phyloP scores from a whole-genome alignment of 2,113 vertebrate genomes.

The Silurus asotus region DNA sequence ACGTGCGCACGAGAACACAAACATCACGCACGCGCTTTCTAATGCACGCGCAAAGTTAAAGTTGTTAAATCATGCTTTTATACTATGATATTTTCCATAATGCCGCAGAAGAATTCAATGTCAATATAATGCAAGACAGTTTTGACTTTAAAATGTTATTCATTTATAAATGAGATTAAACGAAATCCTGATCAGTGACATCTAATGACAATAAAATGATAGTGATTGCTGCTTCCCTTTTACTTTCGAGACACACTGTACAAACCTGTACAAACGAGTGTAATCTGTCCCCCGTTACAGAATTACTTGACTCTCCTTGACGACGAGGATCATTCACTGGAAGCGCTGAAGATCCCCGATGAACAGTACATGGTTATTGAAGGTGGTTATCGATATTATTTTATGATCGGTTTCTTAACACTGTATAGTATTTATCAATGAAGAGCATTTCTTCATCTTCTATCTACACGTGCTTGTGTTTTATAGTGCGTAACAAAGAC shows the following conservation, averaged over 20 bases:
- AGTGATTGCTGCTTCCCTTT: neutral
- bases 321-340: constrained; percentile 85
- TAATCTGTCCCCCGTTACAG: constrained; percentile 57
- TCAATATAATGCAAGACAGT: neutral
- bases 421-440: neutral
- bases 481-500: constrained; percentile 87
- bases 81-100: neutral
- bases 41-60: no score
- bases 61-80: no score
- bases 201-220: neutral
- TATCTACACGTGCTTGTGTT: neutral
- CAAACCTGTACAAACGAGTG: neutral
- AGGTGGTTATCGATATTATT: constrained; percentile 67
- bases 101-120: neutral
- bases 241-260: no score
- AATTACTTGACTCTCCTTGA: constrained; percentile 86
- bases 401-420: neutral
- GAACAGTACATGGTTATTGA: constrained; percentile 88
- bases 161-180: neutral
- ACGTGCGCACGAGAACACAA: no score
- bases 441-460: neutral
- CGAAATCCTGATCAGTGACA: neutral
- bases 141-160: neutral
- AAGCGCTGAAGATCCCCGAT: constrained; percentile 86
- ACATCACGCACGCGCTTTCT: no score